Evolutionary conservation across 1,140 invertebrate species (phyloP), one percentile per base, ranked within the genome.

Genomic region (Penaeus japonicus): DNA sequence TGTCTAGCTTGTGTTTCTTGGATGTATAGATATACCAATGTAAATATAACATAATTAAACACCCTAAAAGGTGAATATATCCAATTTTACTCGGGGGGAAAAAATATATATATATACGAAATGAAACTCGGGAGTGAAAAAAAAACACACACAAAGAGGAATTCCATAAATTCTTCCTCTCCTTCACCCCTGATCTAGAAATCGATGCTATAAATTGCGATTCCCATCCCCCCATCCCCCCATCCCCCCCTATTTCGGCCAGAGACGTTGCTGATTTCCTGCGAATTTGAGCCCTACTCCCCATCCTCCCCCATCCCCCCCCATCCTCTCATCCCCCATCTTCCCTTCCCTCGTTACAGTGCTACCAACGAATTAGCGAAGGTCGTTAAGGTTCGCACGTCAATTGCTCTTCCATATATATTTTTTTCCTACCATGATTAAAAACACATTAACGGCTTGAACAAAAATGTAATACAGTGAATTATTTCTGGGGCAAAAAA

Each of bases 211-310:
- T 87, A 87, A 87, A 87, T 87, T 62, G 85, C 85, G 59, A 87
- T 81, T 30, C 80, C 53, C n/a, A n/a, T 80, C 59, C 57, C 24
- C 35, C 85, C 4, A 35, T 30, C 65, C 84, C 62, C 84, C 22
- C 65, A n/a, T 32, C 24, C 39, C 27, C 55, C 84, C 47, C 55
- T 70, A 47, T 78, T 55, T 53, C 84, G 47, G 47, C 47, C 65
- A 24, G 47, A 81, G 12, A 53, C 22, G 24, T 57, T 75, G 75
- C 78, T 87, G 85, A 87, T 87, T 80, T 78, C 62, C 59, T 57
- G 85, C 85, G 78, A 87, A 87, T 87, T 87, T 47, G 54, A 80
- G 85, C 47, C 81, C 35, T n/a, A n/a, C n/a, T n/a, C n/a, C n/a
- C n/a, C n/a, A n/a, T n/a, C n/a, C n/a, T n/a, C 70, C 83, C 86